Percentiles rank a stretch among this genome's conserved stretches.
Conservation (phyloP, 2,888 invertebrate species). For the Eupithecia vulgata region DNA sequence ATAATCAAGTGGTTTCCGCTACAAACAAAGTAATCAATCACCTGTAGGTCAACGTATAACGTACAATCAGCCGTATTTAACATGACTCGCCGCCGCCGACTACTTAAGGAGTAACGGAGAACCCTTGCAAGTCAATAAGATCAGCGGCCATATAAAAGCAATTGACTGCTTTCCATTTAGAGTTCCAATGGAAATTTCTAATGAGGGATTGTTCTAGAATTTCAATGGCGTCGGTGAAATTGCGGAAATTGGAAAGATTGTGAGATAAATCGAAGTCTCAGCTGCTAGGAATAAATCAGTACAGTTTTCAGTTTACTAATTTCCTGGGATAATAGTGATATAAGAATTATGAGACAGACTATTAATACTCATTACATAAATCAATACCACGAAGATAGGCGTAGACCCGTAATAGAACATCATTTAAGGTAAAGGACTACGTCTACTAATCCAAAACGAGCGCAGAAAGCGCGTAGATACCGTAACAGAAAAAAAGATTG, state of each 20-base stretch:
- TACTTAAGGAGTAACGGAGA: slow-evolving; percentile 36
- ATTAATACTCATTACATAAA: slow-evolving; percentile 22
- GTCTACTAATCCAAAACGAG: not conserved
- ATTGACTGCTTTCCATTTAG: slow-evolving; percentile 37
- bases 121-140: slow-evolving; percentile 39
- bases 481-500: not conserved
- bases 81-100: slow-evolving; percentile 30
- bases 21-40: slow-evolving; percentile 32
- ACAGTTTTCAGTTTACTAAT: slow-evolving; percentile 11
- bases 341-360: slow-evolving; percentile 18
- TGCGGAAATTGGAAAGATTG: slow-evolving; percentile 10
- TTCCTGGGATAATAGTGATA: slow-evolving; percentile 1
- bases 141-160: slow-evolving; percentile 46
- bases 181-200: slow-evolving; percentile 38
- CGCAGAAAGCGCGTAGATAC: not conserved
- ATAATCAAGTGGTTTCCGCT: slow-evolving; percentile 26
- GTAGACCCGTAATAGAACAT: not conserved
- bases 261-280: slow-evolving; percentile 14
- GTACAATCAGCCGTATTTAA: slow-evolving; percentile 19
- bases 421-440: slow-evolving; percentile 9
- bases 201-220: slow-evolving; percentile 34
- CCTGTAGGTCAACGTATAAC: slow-evolving; percentile 22
- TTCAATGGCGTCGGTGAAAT: slow-evolving; percentile 23
- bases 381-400: slow-evolving; percentile 19
- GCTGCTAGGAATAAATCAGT: slow-evolving; percentile 13